Conservation (phyloP, 2,888 invertebrate species). For the Drosophila paramelanica region DNA sequence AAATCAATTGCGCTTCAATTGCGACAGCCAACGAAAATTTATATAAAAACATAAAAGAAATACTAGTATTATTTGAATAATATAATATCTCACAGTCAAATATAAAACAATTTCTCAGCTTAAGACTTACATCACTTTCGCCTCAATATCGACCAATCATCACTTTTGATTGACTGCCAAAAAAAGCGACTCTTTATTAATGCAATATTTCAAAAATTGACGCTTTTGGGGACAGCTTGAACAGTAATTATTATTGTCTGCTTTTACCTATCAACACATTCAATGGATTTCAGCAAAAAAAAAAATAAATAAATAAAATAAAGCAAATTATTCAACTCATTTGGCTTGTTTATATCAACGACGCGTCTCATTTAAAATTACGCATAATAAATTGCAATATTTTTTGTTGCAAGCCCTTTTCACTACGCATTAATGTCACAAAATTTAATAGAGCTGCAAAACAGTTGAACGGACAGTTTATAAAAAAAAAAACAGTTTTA, state of each 20-base stretch:
- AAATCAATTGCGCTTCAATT: conserved; percentile 26
- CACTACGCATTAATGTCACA: conserved; percentile 61
- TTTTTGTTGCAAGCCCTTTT: conserved; percentile 28
- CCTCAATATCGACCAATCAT: conserved; percentile 17
- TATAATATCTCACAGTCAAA: not conserved
- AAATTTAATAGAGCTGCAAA: conserved; percentile 26
- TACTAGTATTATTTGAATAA: too few relatives aligned
- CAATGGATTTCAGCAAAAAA: too few relatives aligned
- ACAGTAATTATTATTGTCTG: conserved; percentile 16
- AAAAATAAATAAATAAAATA: not conserved
- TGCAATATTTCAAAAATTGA: conserved; percentile 1
- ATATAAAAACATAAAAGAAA: not conserved
- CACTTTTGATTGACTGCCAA: not conserved
- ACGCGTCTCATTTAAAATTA: conserved; percentile 14
- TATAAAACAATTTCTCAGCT: not conserved
- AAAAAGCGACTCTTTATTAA: too few relatives aligned
- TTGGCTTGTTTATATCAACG: conserved; percentile 59
- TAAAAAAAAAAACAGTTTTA: conserved; percentile 28
- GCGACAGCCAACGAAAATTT: not conserved
- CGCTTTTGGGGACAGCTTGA: conserved; percentile 12
- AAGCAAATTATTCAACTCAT: conserved; percentile 26
- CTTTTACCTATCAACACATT: conserved; percentile 36
- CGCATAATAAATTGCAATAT: conserved; percentile 39
- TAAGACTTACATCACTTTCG: conserved; percentile 6
- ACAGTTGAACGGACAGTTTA: conserved; percentile 30